A percentile compares a stretch with the other conserved stretches of the same genome.
These are phyloP conservation scores for Prosopocoilus inquinatus DNA, from an alignment of 2,888 invertebrate genomes.

Conservation along the genomic window DNA sequence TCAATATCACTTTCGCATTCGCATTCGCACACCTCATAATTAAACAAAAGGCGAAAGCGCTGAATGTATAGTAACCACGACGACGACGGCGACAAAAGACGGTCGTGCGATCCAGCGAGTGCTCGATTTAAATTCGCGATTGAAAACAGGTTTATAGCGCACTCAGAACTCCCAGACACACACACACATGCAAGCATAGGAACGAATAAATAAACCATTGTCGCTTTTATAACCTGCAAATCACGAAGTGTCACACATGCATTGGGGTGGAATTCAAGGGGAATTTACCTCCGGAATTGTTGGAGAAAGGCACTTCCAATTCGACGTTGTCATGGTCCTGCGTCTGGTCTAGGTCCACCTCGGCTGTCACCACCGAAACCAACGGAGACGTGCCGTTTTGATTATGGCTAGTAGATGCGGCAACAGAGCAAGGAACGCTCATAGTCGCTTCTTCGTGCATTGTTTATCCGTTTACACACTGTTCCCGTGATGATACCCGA, in stretches of 20 bases:
- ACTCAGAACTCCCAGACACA: conserved; percentile 18
- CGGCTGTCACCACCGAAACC: conserved; percentile 49
- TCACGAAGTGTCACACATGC: conserved; percentile 15
- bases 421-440: conserved; percentile 64
- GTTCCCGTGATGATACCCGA: conserved; percentile 48
- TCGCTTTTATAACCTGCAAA: conserved; percentile 25
- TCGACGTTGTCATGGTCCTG: conserved; percentile 60
- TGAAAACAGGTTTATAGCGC: conserved; percentile 27
- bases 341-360: conserved; percentile 54
- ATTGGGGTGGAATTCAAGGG: neutral
- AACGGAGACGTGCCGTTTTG: conserved; percentile 44
- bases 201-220: conserved; percentile 4
- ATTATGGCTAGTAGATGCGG: conserved; percentile 60
- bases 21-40: conserved; percentile 23
- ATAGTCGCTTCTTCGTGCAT: conserved; percentile 72
- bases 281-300: conserved; percentile 60
- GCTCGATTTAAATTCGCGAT: conserved; percentile 22
- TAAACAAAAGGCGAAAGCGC: conserved; percentile 9
- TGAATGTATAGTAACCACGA: too few species aligned
- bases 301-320: conserved; percentile 62
- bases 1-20: conserved; percentile 28
- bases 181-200: neutral
- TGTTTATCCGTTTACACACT: conserved; percentile 52
- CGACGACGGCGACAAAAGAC: neutral
- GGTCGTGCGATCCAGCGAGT: neutral